These are phyloP conservation scores for Drosophila punjabiensis DNA, from an alignment of 1,140 invertebrate genomes.

Conservation along the genomic window DNA sequence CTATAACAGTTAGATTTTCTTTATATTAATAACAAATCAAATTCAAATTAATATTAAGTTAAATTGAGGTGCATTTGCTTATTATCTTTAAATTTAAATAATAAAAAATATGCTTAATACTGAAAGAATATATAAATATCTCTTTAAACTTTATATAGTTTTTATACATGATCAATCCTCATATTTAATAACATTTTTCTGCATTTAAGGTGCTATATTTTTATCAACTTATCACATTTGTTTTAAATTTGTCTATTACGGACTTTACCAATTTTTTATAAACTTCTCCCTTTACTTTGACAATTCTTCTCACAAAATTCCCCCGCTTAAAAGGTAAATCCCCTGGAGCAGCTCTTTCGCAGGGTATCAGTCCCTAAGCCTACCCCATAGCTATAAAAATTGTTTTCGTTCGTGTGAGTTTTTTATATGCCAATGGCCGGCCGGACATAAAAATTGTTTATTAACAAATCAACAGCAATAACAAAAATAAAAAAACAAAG, in stretches of 20 bases:
- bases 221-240: too few species aligned
- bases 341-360: not conserved
- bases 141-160: not conserved
- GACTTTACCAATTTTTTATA: not conserved
- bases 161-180: not conserved
- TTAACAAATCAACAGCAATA: conserved; percentile 80
- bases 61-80: not conserved
- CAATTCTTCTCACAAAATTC: not conserved
- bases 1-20: not conserved
- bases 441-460: conserved; percentile 79
- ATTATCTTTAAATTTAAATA: not conserved
- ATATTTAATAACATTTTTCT: not conserved
- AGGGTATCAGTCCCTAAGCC: conserved; percentile 69
- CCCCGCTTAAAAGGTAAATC: conserved; percentile 1
- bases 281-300: too few species aligned
- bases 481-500: conserved; percentile 39
- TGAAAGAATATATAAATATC: not conserved
- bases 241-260: too few species aligned
- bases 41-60: not conserved
- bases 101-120: fast-evolving
- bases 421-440: conserved; percentile 65
- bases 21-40: not conserved
- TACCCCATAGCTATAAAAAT: conserved; percentile 64
- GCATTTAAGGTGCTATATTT: too few species aligned
- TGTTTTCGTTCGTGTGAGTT: conserved; percentile 72